Evolutionary conservation across 2,113 vertebrate species (phyloP).

Genomic region (Corythornis madagascariensis): DNA sequence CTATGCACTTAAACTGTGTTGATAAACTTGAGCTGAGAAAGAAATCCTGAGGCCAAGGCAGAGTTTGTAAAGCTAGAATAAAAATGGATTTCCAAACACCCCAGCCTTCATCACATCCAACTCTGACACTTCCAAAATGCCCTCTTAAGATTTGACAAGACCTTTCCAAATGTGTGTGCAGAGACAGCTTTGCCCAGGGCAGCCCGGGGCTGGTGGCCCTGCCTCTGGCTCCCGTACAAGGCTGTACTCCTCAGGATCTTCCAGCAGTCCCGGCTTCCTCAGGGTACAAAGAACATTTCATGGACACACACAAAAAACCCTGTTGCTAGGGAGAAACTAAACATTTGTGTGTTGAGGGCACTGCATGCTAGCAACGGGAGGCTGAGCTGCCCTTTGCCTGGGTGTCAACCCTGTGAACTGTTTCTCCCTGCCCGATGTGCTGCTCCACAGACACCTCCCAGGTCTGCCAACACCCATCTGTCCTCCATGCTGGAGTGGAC

Average conservation of each 20-base stretch:
- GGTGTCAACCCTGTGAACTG: neutral
- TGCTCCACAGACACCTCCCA: neutral
- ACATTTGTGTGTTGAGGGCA: neutral
- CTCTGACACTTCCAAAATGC: neutral
- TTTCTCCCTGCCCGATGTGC: neutral
- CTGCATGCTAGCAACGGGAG: accelerated
- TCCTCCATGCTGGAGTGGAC: neutral
- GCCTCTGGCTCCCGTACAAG: neutral
- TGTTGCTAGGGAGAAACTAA: neutral
- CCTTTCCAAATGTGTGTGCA: neutral
- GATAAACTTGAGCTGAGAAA: neutral
- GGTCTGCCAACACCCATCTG: neutral
- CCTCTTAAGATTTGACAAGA: neutral
- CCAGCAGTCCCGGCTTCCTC: neutral
- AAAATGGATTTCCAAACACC: neutral
- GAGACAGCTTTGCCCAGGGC: neutral
- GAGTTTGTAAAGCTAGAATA: neutral
- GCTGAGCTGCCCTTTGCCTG: neutral
- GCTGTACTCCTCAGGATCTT: neutral
- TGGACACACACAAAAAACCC: no score
- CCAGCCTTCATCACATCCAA: neutral
- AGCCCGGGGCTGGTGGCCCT: neutral
- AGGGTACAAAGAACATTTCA: neutral
- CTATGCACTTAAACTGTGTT: neutral
- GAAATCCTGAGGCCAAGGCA: neutral